Conservation (phyloP, 2,888 invertebrate genomes). For the Arrhopalites spinosus region DNA sequence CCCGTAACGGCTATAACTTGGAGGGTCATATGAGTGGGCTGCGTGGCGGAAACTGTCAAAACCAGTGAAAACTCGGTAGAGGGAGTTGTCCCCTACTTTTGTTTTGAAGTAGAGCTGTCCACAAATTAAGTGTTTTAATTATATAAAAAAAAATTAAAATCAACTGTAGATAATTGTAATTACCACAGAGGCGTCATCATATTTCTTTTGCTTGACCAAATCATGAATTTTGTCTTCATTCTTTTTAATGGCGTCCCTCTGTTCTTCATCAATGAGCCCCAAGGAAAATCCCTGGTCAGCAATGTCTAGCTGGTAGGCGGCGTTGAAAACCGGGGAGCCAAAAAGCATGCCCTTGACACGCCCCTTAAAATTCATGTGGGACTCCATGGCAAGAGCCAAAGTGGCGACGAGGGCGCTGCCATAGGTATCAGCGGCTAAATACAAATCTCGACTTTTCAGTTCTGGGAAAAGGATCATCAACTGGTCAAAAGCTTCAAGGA, state of each 20-base stretch:
- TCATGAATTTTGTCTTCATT: neutral
- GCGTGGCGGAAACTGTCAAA: neutral
- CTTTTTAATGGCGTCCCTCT: neutral
- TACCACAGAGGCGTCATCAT: neutral
- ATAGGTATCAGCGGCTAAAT: neutral
- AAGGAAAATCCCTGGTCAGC: neutral
- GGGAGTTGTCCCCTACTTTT: neutral
- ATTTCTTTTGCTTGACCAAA: neutral
- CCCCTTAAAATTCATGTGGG: neutral
- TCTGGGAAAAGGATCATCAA: neutral
- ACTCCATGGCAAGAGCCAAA: neutral
- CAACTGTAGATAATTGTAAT: neutral
- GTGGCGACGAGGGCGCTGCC: neutral
- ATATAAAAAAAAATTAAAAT: too few relatives aligned
- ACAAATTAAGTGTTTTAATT: too few relatives aligned
- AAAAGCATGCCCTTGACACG: neutral
- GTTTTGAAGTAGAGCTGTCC: too few relatives aligned
- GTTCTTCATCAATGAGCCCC: neutral
- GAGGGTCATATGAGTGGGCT: neutral
- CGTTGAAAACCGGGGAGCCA: neutral
- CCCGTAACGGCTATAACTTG: neutral
- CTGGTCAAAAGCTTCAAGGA: neutral
- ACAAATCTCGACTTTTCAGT: neutral
- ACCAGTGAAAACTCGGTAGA: neutral
- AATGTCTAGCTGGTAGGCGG: neutral